A percentile compares a stretch with the other conserved stretches of the same genome.
Evolutionary conservation across 2,888 invertebrate species (phyloP).

Genomic region (Linnaemya vulpina): DNA sequence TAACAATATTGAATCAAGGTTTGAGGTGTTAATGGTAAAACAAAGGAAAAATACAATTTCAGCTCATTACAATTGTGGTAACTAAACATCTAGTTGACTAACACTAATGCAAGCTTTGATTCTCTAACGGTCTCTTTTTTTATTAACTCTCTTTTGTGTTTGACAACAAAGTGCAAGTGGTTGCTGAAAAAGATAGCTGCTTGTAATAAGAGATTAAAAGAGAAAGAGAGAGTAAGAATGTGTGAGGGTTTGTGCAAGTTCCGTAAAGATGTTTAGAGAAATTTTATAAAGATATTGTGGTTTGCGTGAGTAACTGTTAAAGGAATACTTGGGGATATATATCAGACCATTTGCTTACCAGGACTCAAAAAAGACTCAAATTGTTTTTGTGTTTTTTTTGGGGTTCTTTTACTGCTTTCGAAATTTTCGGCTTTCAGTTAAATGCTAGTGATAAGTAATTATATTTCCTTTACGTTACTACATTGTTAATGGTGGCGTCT

Average conservation of each 20-base stretch:
- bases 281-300: conserved; percentile 30
- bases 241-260: neutral
- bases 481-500: conserved; percentile 34
- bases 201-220: neutral
- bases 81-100: conserved; percentile 31
- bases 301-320: conserved; percentile 13
- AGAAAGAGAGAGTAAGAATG: neutral
- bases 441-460: conserved; percentile 1
- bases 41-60: conserved; percentile 19
- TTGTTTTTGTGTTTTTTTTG: conserved; percentile 1
- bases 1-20: neutral
- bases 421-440: conserved; percentile 5
- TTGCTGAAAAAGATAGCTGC: neutral
- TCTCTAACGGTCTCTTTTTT: conserved; percentile 9
- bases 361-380: conserved; percentile 68
- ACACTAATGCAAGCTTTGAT: conserved; percentile 17
- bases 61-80: neutral
- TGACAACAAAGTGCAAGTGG: neutral
- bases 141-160: conserved; percentile 11
- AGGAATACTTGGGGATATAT: neutral
- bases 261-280: conserved; percentile 36
- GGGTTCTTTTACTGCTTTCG: neutral
- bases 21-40: conserved; percentile 25
- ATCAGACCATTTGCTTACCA: conserved; percentile 61
- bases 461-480: conserved; percentile 20